A percentile compares a stretch with the other conserved stretches of the same genome.
phyloP scores from a whole-genome alignment of 2,113 vertebrate genomes.

The Serilophus lunatus region DNA sequence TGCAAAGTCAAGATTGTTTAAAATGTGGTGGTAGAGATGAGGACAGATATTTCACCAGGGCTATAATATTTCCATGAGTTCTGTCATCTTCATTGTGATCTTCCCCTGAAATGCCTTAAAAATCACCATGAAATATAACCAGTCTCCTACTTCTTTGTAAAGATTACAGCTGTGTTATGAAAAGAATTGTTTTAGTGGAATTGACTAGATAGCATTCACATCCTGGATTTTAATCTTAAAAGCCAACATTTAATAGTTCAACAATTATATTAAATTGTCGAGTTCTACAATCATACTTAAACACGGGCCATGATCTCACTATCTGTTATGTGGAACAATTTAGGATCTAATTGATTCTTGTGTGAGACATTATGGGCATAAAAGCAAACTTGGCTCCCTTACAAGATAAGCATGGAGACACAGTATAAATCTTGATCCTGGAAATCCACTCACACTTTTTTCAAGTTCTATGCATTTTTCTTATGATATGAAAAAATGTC shows the following conservation, averaged over 20 bases:
- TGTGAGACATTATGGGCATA: not conserved
- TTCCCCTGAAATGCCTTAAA: conserved; percentile 13
- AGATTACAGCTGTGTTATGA: conserved; percentile 54
- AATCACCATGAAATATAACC: not conserved
- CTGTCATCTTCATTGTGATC: not conserved
- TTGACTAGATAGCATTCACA: conserved; percentile 27
- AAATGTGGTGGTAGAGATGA: not conserved
- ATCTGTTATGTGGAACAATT: conserved; percentile 36
- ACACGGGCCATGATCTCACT: conserved; percentile 1
- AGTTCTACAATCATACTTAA: not conserved
- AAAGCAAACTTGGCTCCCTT: conserved; percentile 67
- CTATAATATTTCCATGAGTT: not conserved
- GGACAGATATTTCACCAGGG: not conserved
- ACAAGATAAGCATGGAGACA: conserved; percentile 38
- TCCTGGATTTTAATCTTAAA: conserved; percentile 63
- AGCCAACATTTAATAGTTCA: not conserved
- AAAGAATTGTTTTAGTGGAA: conserved; percentile 42
- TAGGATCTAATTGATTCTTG: conserved; percentile 32
- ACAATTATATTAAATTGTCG: conserved; percentile 1
- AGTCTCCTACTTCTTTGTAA: not conserved
- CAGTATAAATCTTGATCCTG: conserved; percentile 30
- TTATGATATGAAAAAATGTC: not conserved
- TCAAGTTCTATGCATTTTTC: not conserved
- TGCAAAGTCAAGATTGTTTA: not conserved
- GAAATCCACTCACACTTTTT: not conserved